These are phyloP conservation scores for Solenodon paradoxus DNA, from an alignment of 2,113 vertebrate genomes.

Conservation along the genomic window DNA sequence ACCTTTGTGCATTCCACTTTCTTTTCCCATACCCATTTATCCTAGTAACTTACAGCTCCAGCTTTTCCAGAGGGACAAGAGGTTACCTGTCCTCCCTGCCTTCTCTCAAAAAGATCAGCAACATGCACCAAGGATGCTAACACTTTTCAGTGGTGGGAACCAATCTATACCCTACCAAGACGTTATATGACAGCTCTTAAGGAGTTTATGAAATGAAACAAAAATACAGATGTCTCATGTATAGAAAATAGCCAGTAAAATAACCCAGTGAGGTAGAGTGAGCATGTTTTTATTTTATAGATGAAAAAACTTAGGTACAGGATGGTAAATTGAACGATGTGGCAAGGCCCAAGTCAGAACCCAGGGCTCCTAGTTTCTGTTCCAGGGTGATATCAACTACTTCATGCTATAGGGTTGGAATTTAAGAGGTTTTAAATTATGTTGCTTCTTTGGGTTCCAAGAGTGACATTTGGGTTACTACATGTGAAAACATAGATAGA, in stretches of 20 bases:
- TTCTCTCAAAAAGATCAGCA: background rate
- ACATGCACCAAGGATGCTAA: background rate
- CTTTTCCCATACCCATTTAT: background rate
- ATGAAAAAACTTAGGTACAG: background rate
- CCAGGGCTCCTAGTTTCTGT: background rate
- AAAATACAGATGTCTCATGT: background rate
- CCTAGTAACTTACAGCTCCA: background rate
- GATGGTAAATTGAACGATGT: background rate
- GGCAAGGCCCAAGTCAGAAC: background rate
- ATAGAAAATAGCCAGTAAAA: slow-evolving; percentile 13
- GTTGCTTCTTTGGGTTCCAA: background rate
- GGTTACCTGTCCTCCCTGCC: background rate
- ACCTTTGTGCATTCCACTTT: background rate
- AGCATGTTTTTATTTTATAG: slow-evolving; percentile 5
- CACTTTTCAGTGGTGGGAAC: background rate
- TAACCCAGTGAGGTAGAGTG: background rate
- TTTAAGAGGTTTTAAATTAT: background rate
- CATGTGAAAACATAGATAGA: too few relatives aligned
- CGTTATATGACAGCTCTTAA: background rate
- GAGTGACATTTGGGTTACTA: background rate
- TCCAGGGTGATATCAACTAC: background rate
- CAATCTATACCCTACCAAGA: background rate
- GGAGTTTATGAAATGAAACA: background rate
- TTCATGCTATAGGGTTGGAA: background rate
- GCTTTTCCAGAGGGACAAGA: background rate